These are phyloP conservation scores for Deladenus siricidicola DNA, from an alignment of 2,888 invertebrate species.

Conservation along the genomic window DNA sequence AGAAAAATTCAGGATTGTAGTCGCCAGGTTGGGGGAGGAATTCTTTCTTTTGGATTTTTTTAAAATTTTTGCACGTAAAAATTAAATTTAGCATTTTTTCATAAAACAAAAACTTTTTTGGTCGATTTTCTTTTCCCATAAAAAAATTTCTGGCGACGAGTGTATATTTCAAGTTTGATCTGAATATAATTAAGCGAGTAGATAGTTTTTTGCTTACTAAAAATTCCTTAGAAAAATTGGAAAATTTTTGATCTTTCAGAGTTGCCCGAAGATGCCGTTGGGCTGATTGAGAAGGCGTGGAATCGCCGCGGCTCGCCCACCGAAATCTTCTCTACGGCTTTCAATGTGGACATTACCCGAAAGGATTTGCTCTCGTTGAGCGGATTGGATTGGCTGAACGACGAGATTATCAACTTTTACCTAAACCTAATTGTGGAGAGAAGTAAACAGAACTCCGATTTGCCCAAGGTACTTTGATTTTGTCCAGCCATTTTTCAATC, in stretches of 20 bases:
- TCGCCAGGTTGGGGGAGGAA: too few species aligned
- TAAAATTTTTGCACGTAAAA: too few species aligned
- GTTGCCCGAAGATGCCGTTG: constrained; percentile 29
- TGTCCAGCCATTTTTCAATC: too few species aligned
- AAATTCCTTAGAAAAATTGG: neutral
- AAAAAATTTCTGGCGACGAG: neutral
- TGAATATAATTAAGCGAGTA: neutral
- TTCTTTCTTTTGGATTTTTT: too few species aligned
- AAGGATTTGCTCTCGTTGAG: constrained; percentile 65
- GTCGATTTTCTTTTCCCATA: too few species aligned
- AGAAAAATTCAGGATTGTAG: too few species aligned
- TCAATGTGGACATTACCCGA: constrained; percentile 55
- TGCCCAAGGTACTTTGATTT: constrained; percentile 37
- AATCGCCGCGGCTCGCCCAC: neutral
- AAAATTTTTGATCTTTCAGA: constrained; percentile 15
- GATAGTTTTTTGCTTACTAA: too few species aligned
- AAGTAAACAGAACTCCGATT: constrained; percentile 59
- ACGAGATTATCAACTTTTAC: constrained; percentile 83
- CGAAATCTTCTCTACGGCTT: constrained; percentile 33
- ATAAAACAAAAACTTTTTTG: too few species aligned
- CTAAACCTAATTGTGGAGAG: constrained; percentile 82
- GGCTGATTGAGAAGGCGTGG: constrained; percentile 34
- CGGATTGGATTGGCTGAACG: constrained; percentile 85
- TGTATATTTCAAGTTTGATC: neutral
- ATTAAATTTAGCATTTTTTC: too few species aligned